Evolutionary conservation across 2,888 invertebrate genomes (phyloP).

Genomic region (Diaperis boleti): DNA sequence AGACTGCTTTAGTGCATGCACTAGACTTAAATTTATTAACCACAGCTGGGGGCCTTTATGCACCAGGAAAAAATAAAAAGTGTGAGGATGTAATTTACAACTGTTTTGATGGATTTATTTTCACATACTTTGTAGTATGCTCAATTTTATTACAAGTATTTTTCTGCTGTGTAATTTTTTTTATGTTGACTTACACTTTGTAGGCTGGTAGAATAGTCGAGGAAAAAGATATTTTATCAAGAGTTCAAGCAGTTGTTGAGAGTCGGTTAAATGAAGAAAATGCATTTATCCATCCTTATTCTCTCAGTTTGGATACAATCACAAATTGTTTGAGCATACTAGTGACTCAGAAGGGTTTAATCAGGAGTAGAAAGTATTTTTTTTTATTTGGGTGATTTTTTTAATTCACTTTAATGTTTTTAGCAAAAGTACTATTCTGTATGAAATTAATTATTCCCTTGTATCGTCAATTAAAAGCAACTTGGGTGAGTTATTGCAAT

Average conservation of each 20-base stretch:
- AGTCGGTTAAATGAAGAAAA: constrained; percentile 62
- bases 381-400: constrained; percentile 14
- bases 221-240: constrained; percentile 70
- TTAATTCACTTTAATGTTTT: constrained; percentile 31
- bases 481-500: constrained; percentile 55
- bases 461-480: constrained; percentile 50
- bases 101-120: constrained; percentile 74
- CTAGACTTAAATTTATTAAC: constrained; percentile 59
- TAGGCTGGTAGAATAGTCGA: constrained; percentile 59
- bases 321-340: constrained; percentile 72
- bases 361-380: constrained; percentile 59
- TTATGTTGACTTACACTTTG: constrained; percentile 45
- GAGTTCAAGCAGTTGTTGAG: constrained; percentile 74
- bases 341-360: constrained; percentile 63
- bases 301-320: constrained; percentile 77
- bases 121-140: constrained; percentile 70
- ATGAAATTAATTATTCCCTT: constrained; percentile 48
- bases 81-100: constrained; percentile 71
- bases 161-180: constrained; percentile 51
- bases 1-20: constrained; percentile 63
- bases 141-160: constrained; percentile 68
- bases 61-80: constrained; percentile 66
- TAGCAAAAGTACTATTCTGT: constrained; percentile 47
- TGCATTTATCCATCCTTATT: constrained; percentile 75
- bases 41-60: constrained; percentile 55